Conservation (phyloP, 2,113 vertebrate species). For the Takifugu bimaculatus region DNA sequence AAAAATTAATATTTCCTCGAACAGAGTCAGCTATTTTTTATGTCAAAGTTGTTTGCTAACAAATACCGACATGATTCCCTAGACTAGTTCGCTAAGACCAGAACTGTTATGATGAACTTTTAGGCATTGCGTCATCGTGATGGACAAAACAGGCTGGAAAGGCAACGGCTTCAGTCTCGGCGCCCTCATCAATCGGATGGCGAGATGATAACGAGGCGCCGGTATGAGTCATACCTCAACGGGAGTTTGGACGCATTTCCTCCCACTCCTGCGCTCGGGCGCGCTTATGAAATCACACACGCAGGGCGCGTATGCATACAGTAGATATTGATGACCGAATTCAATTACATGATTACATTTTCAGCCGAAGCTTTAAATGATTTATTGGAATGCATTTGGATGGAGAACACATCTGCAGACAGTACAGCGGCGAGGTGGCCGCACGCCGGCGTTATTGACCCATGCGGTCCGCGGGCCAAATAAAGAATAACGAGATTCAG, state of each 20-base stretch:
- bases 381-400: slow-evolving; percentile 69
- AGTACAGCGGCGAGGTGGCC: slow-evolving; percentile 28
- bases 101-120: too few relatives aligned
- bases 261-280: slow-evolving; percentile 42
- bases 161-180: too few relatives aligned
- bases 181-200: too few relatives aligned
- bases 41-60: slow-evolving; percentile 22
- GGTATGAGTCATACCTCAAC: too few relatives aligned
- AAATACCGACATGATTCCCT: slow-evolving; percentile 5
- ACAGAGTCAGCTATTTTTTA: slow-evolving; percentile 51
- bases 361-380: slow-evolving; percentile 66
- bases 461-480: slow-evolving; percentile 58
- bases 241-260: slow-evolving; percentile 59
- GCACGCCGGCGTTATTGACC: slow-evolving; percentile 60
- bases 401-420: slow-evolving; percentile 63
- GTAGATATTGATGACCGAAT: slow-evolving; percentile 73
- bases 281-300: slow-evolving; percentile 45
- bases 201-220: neutral
- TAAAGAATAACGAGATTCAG: slow-evolving; percentile 73
- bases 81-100: too few relatives aligned
- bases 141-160: too few relatives aligned
- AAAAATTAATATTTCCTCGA: slow-evolving; percentile 29
- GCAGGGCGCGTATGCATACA: slow-evolving; percentile 29
- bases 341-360: slow-evolving; percentile 77
- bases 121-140: neutral